phyloP scores from a whole-genome alignment of 2,113 vertebrate species.

The Sigmodon hispidus region DNA sequence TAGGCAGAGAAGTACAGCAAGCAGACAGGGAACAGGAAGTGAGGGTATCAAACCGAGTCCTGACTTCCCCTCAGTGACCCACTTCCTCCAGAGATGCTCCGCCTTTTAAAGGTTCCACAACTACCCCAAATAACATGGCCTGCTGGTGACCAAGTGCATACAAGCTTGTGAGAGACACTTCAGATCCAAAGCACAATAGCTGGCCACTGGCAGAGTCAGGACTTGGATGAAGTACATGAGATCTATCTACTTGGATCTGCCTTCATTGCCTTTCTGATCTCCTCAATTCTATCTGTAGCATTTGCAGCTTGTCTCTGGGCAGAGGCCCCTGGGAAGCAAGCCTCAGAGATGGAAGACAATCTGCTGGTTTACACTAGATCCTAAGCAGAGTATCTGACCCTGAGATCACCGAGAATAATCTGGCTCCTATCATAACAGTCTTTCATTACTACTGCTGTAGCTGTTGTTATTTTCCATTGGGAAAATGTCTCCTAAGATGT shows the following conservation, averaged over 20 bases:
- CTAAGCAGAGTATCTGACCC: not conserved
- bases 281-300: not conserved
- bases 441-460: not conserved
- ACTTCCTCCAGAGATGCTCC: not conserved
- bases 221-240: not conserved
- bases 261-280: not conserved
- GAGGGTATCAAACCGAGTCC: no score
- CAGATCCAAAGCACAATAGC: not conserved
- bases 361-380: not conserved
- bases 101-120: not conserved
- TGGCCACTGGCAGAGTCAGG: not conserved
- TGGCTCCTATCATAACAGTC: not conserved
- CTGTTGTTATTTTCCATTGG: constrained; percentile 34
- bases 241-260: rapidly evolving
- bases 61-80: not conserved
- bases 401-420: not conserved
- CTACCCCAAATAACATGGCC: not conserved
- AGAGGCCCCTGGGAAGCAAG: not conserved
- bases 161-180: not conserved
- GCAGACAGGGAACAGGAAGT: not conserved
- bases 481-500: constrained; percentile 14
- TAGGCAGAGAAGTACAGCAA: not conserved
- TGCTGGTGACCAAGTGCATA: not conserved
- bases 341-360: not conserved
- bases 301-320: not conserved